These are phyloP conservation scores for Anguilla marmorata DNA, from an alignment of 2,797 vertebrate species.

Conservation along the genomic window DNA sequence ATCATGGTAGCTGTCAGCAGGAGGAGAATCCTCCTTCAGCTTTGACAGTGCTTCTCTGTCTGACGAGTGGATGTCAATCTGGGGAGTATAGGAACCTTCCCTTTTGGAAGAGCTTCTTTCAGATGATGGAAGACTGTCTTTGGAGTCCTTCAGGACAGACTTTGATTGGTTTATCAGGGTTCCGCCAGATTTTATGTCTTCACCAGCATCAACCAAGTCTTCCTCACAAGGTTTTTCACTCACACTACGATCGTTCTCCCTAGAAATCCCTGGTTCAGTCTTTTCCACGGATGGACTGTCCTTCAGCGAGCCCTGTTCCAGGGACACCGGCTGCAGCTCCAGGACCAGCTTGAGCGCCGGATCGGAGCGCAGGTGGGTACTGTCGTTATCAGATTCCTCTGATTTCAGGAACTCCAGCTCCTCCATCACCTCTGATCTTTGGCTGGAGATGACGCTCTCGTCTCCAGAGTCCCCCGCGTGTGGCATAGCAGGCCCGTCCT, in stretches of 20 bases:
- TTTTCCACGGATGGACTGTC: constrained; percentile 33
- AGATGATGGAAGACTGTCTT: constrained; percentile 48
- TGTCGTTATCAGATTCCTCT: constrained; percentile 55
- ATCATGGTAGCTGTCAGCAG: constrained; percentile 64
- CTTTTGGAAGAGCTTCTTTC: constrained; percentile 50
- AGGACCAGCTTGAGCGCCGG: constrained; percentile 65
- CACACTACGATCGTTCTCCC: constrained; percentile 34
- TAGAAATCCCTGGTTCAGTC: constrained; percentile 44
- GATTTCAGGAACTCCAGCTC: constrained; percentile 65
- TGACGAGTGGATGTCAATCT: constrained; percentile 67
- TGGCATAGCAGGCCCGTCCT: constrained; percentile 42
- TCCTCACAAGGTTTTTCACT: constrained; percentile 40
- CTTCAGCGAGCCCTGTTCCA: constrained; percentile 40
- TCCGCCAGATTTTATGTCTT: constrained; percentile 35
- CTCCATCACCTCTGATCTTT: constrained; percentile 74
- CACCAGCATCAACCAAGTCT: constrained; percentile 50
- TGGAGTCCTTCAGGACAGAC: constrained; percentile 50
- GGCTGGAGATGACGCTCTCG: constrained; percentile 55
- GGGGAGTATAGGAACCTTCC: constrained; percentile 60
- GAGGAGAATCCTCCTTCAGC: constrained; percentile 40
- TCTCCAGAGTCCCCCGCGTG: constrained; percentile 50
- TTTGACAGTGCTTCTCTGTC: constrained; percentile 62
- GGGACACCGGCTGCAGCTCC: constrained; percentile 46
- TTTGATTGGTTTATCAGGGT: constrained; percentile 42
- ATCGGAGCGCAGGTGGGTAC: constrained; percentile 57